Base-by-base conservation (phyloP, 2,888 invertebrate genomes). In the Drosophila tanythrix region DNA sequence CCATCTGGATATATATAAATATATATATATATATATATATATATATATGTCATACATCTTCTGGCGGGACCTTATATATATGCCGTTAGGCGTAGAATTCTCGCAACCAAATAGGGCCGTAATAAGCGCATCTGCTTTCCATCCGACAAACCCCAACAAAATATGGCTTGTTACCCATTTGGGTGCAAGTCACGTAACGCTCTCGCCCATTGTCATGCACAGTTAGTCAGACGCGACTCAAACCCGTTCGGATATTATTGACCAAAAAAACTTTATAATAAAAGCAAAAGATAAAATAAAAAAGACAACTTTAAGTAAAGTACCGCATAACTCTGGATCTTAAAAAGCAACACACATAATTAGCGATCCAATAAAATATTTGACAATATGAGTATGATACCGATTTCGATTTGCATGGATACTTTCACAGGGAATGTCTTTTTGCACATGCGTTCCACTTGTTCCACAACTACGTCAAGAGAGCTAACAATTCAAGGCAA, bases 41-140 rank as follows among this genome's bases (percentile, higher is more conserved):
- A 25, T 15, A 46, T 46, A 25, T 25, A 46, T 15, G 46, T 27
- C n/a, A 21, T 35, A 43, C 15, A 8, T 27, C 53, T 63, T 38
- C 59, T 46, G 35, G 38, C 36, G 50, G 58, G 66, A 63, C 61
- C 33, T 33, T 66, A 74, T 69, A 27, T 56, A 53, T 70, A 60
- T 79, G 65, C 81, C 81, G 78, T 77, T 78, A 72, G 65, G 66
- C 77, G 77, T 71, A 71, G 67, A 67, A 64, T 63, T 68, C 40
- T 67, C 36, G 52, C 43, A 62, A 36, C 88, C 83, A 89, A 88
- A 89, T 89, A 89, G 55, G 88, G 89, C 88, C 68, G 51, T 66
- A 79, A 79, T 62, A 82, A 79, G 70, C 76, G 72, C 81, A 80
- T 78, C 88, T 89, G 90, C 89, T 88, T 89, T 84, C 90, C 70